Percentiles rank a stretch among this genome's conserved stretches.
Conservation (phyloP, 2,888 invertebrate species). For the Thereva nobilitata region DNA sequence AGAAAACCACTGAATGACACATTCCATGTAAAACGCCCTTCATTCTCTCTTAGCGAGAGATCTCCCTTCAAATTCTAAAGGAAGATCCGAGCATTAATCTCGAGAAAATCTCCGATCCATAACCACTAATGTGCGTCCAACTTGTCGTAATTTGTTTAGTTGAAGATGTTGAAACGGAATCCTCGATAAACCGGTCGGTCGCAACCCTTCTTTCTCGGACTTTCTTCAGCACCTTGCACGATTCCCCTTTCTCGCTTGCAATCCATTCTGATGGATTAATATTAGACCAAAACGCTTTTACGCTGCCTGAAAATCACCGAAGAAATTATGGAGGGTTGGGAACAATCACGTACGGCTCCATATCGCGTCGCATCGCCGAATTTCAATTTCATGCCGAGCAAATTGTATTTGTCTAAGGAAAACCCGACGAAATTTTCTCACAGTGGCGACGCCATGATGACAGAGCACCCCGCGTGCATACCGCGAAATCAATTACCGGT, state of each 20-base stretch:
- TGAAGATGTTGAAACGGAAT: not conserved
- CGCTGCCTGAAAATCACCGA: not conserved
- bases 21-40: too few species aligned
- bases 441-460: not conserved
- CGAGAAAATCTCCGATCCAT: not conserved
- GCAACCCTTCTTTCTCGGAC: not conserved
- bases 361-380: constrained; percentile 6
- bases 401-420: not conserved
- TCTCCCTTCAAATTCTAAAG: not conserved
- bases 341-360: not conserved
- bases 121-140: constrained; percentile 11
- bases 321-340: not conserved
- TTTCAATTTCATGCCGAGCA: not conserved
- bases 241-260: too few species aligned
- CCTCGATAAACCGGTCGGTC: not conserved
- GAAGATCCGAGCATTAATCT: not conserved
- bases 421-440: not conserved
- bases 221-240: too few species aligned
- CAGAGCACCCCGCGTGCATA: not conserved
- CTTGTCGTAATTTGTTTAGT: constrained; percentile 5
- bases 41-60: not conserved
- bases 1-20: too few species aligned
- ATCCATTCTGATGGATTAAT: too few species aligned
- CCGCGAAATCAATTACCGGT: constrained; percentile 15
- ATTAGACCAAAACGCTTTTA: too few species aligned